A percentile compares a stretch with the other conserved stretches of the same genome.
Conservation (phyloP, 1,140 invertebrate genomes). For the Gonioctena quinquepunctata region DNA sequence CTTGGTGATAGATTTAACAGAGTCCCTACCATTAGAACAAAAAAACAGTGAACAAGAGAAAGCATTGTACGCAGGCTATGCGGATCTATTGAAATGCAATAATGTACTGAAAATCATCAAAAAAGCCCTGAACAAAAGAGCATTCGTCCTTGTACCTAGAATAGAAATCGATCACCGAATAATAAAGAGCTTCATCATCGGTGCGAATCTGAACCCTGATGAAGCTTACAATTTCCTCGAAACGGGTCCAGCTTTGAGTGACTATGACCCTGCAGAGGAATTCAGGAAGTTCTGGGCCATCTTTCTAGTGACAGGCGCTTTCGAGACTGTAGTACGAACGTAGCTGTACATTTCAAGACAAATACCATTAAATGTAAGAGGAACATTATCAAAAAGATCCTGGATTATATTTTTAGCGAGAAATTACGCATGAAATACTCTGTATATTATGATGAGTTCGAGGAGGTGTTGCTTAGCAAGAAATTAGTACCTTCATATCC, state of each 20-base stretch:
- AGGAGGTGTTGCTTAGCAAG: slow-evolving; percentile 55
- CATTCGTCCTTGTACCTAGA: slow-evolving; percentile 33
- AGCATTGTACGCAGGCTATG: slow-evolving; percentile 30
- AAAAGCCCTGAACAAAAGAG: slow-evolving; percentile 35
- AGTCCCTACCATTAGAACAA: slow-evolving; percentile 21
- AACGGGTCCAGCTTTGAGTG: slow-evolving; percentile 79
- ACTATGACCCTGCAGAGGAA: slow-evolving; percentile 65
- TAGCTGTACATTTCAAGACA: slow-evolving; percentile 79
- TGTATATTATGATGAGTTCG: slow-evolving; percentile 58
- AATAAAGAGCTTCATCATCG: slow-evolving; percentile 62
- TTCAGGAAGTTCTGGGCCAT: slow-evolving; percentile 80
- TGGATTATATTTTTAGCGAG: slow-evolving; percentile 69
- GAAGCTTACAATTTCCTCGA: slow-evolving; percentile 72
- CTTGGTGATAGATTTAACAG: slow-evolving; percentile 64
- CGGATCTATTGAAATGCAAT: slow-evolving; percentile 50
- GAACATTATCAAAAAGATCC: slow-evolving; percentile 70
- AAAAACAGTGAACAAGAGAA: slow-evolving; percentile 22
- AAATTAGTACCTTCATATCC: slow-evolving; percentile 43
- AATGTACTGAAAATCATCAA: slow-evolving; percentile 24
- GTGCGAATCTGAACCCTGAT: slow-evolving; percentile 74
- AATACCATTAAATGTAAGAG: slow-evolving; percentile 66
- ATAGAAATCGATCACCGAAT: slow-evolving; percentile 11
- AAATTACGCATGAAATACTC: slow-evolving; percentile 64
- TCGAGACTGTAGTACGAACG: slow-evolving; percentile 84
- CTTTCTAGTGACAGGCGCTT: slow-evolving; percentile 86